Evolutionary conservation across 2,888 invertebrate species (phyloP).

Genomic region (Sesia bembeciformis): DNA sequence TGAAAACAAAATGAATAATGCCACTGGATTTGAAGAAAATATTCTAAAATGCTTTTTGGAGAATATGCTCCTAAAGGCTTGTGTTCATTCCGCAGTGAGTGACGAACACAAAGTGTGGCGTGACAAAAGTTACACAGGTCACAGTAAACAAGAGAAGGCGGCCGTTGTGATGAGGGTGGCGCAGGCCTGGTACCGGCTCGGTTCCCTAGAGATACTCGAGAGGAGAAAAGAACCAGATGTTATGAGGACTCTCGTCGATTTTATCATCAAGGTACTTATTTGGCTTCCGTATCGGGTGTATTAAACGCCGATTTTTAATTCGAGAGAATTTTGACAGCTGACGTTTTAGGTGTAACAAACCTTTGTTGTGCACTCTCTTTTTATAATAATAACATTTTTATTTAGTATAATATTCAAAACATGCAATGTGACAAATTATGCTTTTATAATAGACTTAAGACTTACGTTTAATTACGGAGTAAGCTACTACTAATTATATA

Average conservation of each 20-base stretch:
- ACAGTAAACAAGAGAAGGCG: conserved; percentile 66
- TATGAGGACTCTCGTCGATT: conserved; percentile 65
- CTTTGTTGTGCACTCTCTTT: too few species aligned
- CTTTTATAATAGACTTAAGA: too few species aligned
- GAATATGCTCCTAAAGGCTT: not conserved
- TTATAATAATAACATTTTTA: too few species aligned
- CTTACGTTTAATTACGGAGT: too few species aligned
- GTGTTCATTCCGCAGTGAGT: conserved; percentile 31
- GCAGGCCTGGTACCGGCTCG: conserved; percentile 75
- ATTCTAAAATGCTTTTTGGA: not conserved
- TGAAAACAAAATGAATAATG: too few species aligned
- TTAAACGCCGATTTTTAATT: too few species aligned
- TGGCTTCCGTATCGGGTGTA: not conserved
- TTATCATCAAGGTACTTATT: conserved; percentile 43
- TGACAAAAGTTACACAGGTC: conserved; percentile 76
- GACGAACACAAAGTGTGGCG: conserved; percentile 74
- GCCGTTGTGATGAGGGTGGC: conserved; percentile 75
- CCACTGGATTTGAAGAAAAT: not conserved
- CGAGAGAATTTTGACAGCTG: too few species aligned
- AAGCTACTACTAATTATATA: too few species aligned
- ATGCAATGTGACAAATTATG: too few species aligned
- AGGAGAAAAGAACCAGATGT: conserved; percentile 61
- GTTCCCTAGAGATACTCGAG: conserved; percentile 76
- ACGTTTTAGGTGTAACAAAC: too few species aligned
- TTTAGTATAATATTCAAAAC: too few species aligned